phyloP scores from a whole-genome alignment of 1,140 invertebrate genomes.

The Ctenoplectra terminalis region DNA sequence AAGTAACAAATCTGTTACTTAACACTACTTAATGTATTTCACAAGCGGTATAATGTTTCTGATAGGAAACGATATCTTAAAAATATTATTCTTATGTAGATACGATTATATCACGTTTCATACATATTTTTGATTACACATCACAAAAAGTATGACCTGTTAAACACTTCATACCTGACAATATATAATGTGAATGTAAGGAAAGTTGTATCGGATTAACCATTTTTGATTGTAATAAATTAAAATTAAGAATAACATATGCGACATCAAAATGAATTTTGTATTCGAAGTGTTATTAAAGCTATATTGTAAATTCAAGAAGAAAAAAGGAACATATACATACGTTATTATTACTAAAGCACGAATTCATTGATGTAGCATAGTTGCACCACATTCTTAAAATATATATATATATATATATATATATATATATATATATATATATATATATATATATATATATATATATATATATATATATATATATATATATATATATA shows the following conservation, averaged over 20 bases:
- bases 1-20: constrained; percentile 32
- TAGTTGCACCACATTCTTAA: constrained; percentile 23
- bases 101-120: constrained; percentile 19
- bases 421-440: too few relatives aligned
- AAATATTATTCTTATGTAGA: constrained; percentile 19
- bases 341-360: constrained; percentile 19
- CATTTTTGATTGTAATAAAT: constrained; percentile 42
- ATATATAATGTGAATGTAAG: constrained; percentile 38
- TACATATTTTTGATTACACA: constrained; percentile 48
- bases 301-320: constrained; percentile 18
- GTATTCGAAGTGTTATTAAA: constrained; percentile 25
- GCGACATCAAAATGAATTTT: constrained; percentile 43
- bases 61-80: constrained; percentile 2
- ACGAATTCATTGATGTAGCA: constrained; percentile 20
- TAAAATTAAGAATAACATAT: constrained; percentile 31
- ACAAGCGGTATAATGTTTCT: constrained; percentile 16
- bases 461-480: too few relatives aligned
- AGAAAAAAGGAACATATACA: background rate
- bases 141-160: constrained; percentile 40
- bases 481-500: too few relatives aligned
- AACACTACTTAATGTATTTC: constrained; percentile 29
- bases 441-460: too few relatives aligned
- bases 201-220: constrained; percentile 38
- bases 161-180: constrained; percentile 59
- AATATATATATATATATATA: too few relatives aligned